Base-by-base conservation (phyloP, 2,888 invertebrate species). In the Philaethria dido region DNA sequence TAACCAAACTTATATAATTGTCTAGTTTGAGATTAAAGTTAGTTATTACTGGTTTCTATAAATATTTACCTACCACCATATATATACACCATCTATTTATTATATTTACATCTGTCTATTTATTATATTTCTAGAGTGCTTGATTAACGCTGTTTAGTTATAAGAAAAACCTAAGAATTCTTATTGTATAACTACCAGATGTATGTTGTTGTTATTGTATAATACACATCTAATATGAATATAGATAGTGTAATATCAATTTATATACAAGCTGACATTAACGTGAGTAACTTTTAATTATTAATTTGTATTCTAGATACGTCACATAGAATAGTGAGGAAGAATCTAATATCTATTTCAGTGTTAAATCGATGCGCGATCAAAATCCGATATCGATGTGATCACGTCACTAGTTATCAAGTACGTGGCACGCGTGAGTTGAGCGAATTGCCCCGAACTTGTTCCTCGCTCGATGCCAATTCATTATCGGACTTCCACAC, bases 401-500 rank as follows among this genome's bases (percentile, higher is more conserved):
- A 60, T 62, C 70, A 77, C 74, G 73, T 77, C 76, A 78, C 75
- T 79, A 70, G 73, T 70, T 71, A 77, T 80, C 80, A 77, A 73
- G 73, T 66, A 75, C 77, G 77, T 75, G 78, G 78, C 78, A 81
- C 77, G 82, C 65, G 72, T 72, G 78, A 82, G 78, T 80, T 80
- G 81, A 77, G 81, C 80, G 83, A 85, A 85, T 86, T 84, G 81
- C 82, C 78, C 79, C 82, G 82, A 84, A 89, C 87, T 86, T 86
- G 89, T 86, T 86, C 84, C 83, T 79, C 82, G 83, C 78, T 81
- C 83, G 82, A 81, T 84, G 84, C 80, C 89, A 88, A 92, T 92
- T 90, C 89, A 92, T 92, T 91, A 91, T 85, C 88, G 75, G 81
- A 81, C 85, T 85, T 87, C 81, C 85, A 87, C 85, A 85, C 87